These are phyloP conservation scores for Polyommatus iphigenia DNA, from an alignment of 2,888 invertebrate species.

Conservation along the genomic window DNA sequence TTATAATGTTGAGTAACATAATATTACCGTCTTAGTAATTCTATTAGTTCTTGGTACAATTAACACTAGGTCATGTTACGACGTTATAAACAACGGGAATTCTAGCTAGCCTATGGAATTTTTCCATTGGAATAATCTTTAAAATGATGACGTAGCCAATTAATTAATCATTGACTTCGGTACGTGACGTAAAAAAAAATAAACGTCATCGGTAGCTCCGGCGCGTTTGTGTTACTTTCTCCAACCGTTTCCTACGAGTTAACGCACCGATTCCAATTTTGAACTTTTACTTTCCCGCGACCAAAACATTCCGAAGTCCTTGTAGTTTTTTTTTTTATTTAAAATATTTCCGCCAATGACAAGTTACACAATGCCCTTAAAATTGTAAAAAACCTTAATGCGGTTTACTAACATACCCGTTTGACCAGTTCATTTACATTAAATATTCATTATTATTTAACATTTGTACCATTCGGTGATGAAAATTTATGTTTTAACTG, in stretches of 20 bases:
- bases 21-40: not conserved
- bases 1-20: slow-evolving; percentile 2
- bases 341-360: not conserved
- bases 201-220: slow-evolving; percentile 44
- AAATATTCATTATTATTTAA: slow-evolving; percentile 21
- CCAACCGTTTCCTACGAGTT: slow-evolving; percentile 73
- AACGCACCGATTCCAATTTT: slow-evolving; percentile 63
- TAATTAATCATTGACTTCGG: slow-evolving; percentile 13
- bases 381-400: slow-evolving; percentile 17
- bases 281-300: slow-evolving; percentile 70
- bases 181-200: slow-evolving; percentile 28
- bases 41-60: not conserved
- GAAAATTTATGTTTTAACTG: slow-evolving; percentile 24
- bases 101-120: not conserved
- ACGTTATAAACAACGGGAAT: not conserved
- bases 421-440: slow-evolving; percentile 23
- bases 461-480: slow-evolving; percentile 33
- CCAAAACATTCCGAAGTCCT: slow-evolving; percentile 42
- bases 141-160: slow-evolving; percentile 19
- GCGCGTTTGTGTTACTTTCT: slow-evolving; percentile 72
- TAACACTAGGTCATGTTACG: not conserved
- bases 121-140: not conserved
- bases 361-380: slow-evolving; percentile 14
- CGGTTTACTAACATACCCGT: slow-evolving; percentile 15
- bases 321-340: slow-evolving; percentile 38